Conservation (phyloP, 2,113 vertebrate species). For the Campylorhamphus procurvoides region DNA sequence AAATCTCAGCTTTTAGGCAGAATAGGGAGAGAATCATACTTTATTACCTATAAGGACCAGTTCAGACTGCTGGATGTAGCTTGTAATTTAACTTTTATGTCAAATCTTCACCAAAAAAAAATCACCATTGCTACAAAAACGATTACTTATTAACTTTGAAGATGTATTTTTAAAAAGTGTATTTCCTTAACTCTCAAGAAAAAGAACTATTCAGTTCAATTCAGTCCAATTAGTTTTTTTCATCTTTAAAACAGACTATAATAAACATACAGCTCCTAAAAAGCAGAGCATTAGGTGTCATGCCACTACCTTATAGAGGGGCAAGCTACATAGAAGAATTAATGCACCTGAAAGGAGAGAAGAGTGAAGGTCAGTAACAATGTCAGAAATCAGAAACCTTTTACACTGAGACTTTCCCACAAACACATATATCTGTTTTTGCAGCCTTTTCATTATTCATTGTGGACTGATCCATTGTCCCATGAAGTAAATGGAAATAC, state of each 20-base stretch:
- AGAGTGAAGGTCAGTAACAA: background rate
- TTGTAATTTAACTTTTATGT: background rate
- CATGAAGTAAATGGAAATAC: background rate
- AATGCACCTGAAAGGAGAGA: background rate
- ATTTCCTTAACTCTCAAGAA: background rate
- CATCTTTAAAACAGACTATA: background rate
- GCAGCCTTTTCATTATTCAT: background rate
- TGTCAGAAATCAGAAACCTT: background rate
- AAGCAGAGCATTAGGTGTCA: background rate
- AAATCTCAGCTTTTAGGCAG: background rate
- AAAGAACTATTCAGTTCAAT: background rate
- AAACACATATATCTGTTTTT: background rate
- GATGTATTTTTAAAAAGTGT: background rate
- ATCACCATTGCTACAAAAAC: background rate
- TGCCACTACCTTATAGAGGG: background rate
- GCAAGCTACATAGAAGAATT: background rate
- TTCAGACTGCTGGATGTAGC: background rate
- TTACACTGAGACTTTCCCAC: background rate
- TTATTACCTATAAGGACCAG: background rate
- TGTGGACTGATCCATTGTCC: background rate
- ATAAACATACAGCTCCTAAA: background rate
- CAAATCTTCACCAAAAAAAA: background rate
- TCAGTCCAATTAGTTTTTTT: background rate
- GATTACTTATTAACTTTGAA: background rate
- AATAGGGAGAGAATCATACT: background rate